Percentiles rank a stretch among this genome's conserved stretches.
These are phyloP conservation scores for Gopherus evgoodei DNA, from an alignment of 2,113 vertebrate genomes.

Conservation along the genomic window DNA sequence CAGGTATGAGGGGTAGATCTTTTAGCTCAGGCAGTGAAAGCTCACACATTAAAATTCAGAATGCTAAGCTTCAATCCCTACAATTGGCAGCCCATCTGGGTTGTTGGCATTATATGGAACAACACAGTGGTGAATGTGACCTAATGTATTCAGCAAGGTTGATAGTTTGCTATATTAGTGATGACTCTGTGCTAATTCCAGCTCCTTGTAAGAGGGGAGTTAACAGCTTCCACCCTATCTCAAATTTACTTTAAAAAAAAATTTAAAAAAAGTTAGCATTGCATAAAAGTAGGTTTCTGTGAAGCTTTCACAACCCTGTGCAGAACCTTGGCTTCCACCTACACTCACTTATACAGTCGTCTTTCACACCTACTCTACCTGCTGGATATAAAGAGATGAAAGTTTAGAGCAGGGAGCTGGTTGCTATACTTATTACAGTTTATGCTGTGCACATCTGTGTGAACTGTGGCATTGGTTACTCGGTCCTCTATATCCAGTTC, in stretches of 20 bases:
- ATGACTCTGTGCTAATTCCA: neutral
- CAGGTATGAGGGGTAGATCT: neutral
- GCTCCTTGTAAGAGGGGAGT: neutral
- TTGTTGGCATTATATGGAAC: neutral
- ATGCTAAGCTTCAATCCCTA: neutral
- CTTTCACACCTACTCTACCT: neutral
- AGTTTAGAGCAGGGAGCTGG: neutral
- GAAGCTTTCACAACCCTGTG: neutral
- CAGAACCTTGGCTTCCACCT: neutral
- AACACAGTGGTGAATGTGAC: accelerated
- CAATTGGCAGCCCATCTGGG: neutral
- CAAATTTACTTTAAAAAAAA: neutral
- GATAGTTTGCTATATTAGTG: neutral
- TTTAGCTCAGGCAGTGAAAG: neutral
- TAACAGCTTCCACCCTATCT: neutral
- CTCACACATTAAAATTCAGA: neutral
- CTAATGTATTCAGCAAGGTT: neutral
- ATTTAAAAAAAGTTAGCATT: accelerated
- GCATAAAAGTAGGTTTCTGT: neutral
- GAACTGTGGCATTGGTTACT: neutral
- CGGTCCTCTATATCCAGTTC: neutral
- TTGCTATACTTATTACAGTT: neutral
- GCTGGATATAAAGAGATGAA: neutral
- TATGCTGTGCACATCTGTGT: neutral
- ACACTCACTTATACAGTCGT: neutral